phyloP scores from a whole-genome alignment of 2,113 vertebrate species.

The Corythaixoides concolor region DNA sequence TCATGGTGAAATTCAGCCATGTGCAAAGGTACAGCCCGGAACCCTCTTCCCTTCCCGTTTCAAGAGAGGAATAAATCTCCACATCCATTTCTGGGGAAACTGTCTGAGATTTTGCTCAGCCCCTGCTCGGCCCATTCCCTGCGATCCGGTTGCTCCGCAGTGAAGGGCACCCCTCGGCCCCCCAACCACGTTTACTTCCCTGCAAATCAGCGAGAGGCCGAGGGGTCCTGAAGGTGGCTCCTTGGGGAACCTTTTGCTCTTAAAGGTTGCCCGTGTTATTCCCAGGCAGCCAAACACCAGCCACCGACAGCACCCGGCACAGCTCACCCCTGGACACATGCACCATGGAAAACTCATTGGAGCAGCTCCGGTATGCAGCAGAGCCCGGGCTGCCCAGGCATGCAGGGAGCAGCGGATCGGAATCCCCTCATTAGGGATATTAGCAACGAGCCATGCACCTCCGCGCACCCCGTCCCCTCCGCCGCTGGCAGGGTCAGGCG shows the following conservation, averaged over 20 bases:
- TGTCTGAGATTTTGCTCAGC: not conserved
- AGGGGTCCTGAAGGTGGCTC: not conserved
- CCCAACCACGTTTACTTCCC: not conserved
- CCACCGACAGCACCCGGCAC: too few species aligned
- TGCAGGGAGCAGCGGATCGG: not conserved
- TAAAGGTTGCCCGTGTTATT: not conserved
- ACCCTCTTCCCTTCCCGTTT: not conserved
- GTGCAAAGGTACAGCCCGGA: not conserved
- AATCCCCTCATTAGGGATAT: not conserved
- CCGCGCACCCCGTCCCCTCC: not conserved
- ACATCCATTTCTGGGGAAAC: not conserved
- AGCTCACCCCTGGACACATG: not conserved
- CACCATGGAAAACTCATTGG: rapidly evolving
- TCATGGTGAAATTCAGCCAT: constrained; percentile 18
- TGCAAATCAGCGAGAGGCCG: not conserved
- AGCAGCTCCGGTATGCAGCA: not conserved
- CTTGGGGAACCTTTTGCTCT: constrained; percentile 8
- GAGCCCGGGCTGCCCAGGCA: not conserved
- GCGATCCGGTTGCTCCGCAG: not conserved
- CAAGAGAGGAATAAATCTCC: not conserved
- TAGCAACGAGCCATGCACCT: not conserved
- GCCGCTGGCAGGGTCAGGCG: rapidly evolving
- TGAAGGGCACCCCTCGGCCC: not conserved
- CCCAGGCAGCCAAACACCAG: not conserved
- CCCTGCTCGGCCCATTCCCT: not conserved